Base-by-base conservation (phyloP, 1,140 invertebrate species). In the Acromyrmex charruanus region DNA sequence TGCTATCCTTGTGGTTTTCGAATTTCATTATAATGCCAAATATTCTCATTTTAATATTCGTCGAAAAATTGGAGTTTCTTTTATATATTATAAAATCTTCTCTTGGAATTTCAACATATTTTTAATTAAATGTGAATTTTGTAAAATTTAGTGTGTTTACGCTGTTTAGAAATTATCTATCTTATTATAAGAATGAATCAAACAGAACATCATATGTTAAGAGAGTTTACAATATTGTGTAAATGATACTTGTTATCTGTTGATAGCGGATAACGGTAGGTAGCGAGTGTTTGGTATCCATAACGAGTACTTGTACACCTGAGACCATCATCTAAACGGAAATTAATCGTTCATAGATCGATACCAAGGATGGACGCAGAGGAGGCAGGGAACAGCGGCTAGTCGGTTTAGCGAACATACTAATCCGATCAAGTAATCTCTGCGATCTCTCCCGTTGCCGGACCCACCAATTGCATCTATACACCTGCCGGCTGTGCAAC, bases 391-490 rank as follows among this genome's bases (percentile, higher is more conserved):
- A 74, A 85, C 90, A 89, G 77, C 68, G 82, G 53, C 66, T 68
- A 69, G 77, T 51, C 79, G 84, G 84, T 85, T 80, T 85, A 81
- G 82, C 71, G 89, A 88, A 90, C 90, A 85, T 69, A 84, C 87
- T 92, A 92, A 92, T 92, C 91, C 90, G 72, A 90, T 90, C 87
- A 89, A 85, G 88, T 88, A 86, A 90, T 91, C 89, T 85, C 90
- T 88, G 77, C 80, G 88, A 91, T 90, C 88, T 85, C 90, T 88
- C 87, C 49, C 55, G 39, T 63, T 84, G 59, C 31, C 31, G 55
- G 55, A 69, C 58, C 59, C 55, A 87, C 84, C 86, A 88, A 91
- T 89, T 87, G 90, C 86, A 63, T 86, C 77, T 87, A 66, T 72
- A 89, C 81, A 88, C 75, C 81, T 88, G 86, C 88, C 80, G 80